Evolutionary conservation across 2,797 vertebrate genomes (phyloP).

Genomic region (Meda fulgida): DNA sequence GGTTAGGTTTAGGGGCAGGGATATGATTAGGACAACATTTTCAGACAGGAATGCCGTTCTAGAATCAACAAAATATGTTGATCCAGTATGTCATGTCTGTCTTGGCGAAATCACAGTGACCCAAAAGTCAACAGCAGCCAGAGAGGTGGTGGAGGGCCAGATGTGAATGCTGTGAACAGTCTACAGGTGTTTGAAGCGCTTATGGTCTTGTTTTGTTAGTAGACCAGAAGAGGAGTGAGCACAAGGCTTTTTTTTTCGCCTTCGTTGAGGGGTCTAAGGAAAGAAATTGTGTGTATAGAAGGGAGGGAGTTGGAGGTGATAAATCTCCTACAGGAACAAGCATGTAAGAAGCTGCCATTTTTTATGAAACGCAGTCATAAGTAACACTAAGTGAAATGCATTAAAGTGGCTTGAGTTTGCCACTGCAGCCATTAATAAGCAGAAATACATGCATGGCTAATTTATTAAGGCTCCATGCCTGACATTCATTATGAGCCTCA

Average conservation of each 20-base stretch:
- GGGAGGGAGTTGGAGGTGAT: constrained; percentile 60
- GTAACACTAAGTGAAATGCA: constrained; percentile 77
- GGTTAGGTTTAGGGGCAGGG: background rate
- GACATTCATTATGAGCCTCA: constrained; percentile 75
- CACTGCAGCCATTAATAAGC: constrained; percentile 77
- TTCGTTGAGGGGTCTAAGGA: background rate
- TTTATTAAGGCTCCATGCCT: constrained; percentile 72
- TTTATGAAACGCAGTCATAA: constrained; percentile 78
- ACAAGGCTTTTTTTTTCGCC: background rate
- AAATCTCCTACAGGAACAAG: constrained; percentile 66
- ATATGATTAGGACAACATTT: background rate
- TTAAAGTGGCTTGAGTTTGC: constrained; percentile 76
- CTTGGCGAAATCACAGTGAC: background rate
- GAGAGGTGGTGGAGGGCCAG: background rate
- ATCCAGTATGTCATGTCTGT: background rate
- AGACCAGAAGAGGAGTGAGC: background rate
- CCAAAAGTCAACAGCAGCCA: background rate
- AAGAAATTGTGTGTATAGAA: background rate
- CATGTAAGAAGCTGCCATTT: constrained; percentile 72
- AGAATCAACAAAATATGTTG: background rate
- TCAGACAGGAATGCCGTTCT: too few relatives aligned
- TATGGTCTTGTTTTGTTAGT: background rate
- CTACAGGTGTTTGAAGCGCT: background rate
- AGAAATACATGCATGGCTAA: constrained; percentile 74
- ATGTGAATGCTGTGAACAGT: background rate